Percentiles rank a stretch among this genome's conserved stretches.
phyloP scores from a whole-genome alignment of 2,797 vertebrate genomes.

The Notolepis coatsorum region DNA sequence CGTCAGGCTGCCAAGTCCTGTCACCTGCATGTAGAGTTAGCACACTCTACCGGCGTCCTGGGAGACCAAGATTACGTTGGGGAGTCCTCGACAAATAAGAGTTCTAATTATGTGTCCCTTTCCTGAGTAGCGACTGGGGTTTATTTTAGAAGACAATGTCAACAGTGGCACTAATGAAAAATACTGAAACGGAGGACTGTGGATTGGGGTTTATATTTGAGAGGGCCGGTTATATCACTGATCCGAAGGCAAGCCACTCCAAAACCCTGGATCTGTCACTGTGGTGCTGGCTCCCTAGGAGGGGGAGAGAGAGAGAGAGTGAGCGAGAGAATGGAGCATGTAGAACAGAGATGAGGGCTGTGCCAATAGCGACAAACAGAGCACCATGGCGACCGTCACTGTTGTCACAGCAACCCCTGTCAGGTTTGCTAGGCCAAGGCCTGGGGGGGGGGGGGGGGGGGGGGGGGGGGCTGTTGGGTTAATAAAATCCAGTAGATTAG shows the following conservation, averaged over 20 bases:
- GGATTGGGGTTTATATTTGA: not conserved
- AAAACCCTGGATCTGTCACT: constrained; percentile 6
- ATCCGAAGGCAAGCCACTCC: constrained; percentile 6
- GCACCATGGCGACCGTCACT: constrained; percentile 48
- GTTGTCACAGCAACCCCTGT: constrained; percentile 69
- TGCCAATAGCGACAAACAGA: constrained; percentile 16
- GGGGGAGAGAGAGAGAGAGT: not conserved
- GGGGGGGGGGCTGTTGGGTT: too few species aligned
- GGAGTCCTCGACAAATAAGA: not conserved
- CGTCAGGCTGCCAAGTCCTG: constrained; percentile 16
- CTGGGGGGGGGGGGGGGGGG: too few species aligned
- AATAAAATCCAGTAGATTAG: constrained; percentile 61
- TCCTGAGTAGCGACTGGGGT: not conserved
- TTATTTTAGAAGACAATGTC: not conserved
- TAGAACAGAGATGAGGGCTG: not conserved
- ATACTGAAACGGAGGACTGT: not conserved
- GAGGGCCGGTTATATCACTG: not conserved
- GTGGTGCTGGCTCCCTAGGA: not conserved
- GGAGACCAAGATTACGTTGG: constrained; percentile 7
- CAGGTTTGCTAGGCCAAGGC: not conserved
- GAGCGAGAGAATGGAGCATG: not conserved
- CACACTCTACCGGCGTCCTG: constrained; percentile 51
- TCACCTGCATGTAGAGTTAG: constrained; percentile 40
- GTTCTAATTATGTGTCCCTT: not conserved
- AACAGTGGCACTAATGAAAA: not conserved